Evolutionary conservation across 2,888 invertebrate species (phyloP).

Genomic region (Smittia sp.): DNA sequence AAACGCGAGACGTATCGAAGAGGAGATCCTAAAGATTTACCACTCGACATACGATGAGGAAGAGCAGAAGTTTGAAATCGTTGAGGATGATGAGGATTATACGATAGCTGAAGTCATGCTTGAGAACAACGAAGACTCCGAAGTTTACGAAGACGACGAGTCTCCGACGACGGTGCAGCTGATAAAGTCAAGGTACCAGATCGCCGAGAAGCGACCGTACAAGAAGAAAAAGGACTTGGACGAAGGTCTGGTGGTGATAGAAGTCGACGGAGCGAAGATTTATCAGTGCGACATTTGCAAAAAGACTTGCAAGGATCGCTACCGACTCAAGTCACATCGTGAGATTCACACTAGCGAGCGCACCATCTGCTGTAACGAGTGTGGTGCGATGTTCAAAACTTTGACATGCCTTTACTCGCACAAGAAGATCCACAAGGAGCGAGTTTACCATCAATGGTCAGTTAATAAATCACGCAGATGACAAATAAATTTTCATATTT

Average conservation of each 20-base stretch:
- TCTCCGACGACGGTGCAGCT: not conserved
- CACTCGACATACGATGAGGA: not conserved
- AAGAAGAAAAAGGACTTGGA: constrained; percentile 10
- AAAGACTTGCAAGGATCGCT: constrained; percentile 18
- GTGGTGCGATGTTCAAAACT: constrained; percentile 32
- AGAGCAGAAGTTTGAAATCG: not conserved
- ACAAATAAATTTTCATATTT: not conserved
- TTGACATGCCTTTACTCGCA: constrained; percentile 25
- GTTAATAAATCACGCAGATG: not conserved
- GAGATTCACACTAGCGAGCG: constrained; percentile 16
- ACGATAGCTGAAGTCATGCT: not conserved
- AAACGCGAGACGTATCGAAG: not conserved
- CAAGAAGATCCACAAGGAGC: constrained; percentile 26
- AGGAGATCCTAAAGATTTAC: not conserved
- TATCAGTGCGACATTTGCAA: constrained; percentile 31
- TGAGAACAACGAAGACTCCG: not conserved
- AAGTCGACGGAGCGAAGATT: constrained; percentile 14
- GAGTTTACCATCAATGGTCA: constrained; percentile 28
- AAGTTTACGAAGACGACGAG: too few species aligned
- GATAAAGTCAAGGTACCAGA: not conserved
- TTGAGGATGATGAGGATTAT: not conserved
- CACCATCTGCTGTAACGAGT: constrained; percentile 19
- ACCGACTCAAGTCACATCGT: constrained; percentile 6
- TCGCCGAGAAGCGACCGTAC: not conserved
- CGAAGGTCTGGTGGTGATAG: constrained; percentile 10